phyloP scores from a whole-genome alignment of 2,888 invertebrate genomes.

The Strigamia transsilvanica region DNA sequence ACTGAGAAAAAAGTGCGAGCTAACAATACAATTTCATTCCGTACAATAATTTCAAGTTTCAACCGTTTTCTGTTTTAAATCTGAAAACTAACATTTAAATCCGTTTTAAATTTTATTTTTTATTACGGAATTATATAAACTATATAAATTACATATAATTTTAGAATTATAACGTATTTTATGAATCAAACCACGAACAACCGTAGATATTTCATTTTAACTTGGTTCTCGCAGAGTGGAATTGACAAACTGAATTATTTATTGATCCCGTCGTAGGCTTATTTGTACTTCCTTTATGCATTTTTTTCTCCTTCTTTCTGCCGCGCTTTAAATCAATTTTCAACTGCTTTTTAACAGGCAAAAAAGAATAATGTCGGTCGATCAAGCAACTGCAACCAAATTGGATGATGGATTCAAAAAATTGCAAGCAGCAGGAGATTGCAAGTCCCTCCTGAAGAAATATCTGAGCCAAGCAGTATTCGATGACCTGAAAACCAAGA shows the following conservation, averaged over 20 bases:
- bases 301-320: background rate
- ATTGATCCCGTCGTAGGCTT: background rate
- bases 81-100: no score
- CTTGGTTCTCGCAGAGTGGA: background rate
- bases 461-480: constrained; percentile 90
- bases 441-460: constrained; percentile 96
- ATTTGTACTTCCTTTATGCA: background rate
- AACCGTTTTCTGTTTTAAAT: no score
- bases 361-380: constrained; percentile 74
- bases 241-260: background rate
- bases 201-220: no score
- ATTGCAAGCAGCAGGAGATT: constrained; percentile 80
- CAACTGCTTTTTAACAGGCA: constrained; percentile 25
- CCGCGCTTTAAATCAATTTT: background rate
- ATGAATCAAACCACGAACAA: no score
- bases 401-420: constrained; percentile 90
- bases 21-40: no score
- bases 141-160: no score
- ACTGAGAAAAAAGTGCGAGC: no score
- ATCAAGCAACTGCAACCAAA: constrained; percentile 88
- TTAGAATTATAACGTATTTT: no score
- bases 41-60: no score
- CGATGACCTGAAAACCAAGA: constrained; percentile 89
- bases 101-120: no score
- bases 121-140: no score